A percentile compares a stretch with the other conserved stretches of the same genome.
phyloP scores from a whole-genome alignment of 2,888 invertebrate species.

The Lepidocyrtinus sp. region DNA sequence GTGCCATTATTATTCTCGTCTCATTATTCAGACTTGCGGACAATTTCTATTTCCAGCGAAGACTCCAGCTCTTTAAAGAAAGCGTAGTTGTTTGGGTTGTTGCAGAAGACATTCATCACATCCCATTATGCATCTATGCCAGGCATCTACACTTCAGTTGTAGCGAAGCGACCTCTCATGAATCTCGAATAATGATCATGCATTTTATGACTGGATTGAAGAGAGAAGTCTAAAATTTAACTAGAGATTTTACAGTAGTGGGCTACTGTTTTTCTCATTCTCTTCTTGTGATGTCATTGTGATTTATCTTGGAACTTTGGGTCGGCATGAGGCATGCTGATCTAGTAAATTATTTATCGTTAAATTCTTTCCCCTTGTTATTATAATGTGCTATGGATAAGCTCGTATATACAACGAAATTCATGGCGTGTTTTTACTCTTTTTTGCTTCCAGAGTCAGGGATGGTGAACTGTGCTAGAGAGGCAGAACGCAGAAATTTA shows the following conservation, averaged over 20 bases:
- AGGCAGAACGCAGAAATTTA: no score
- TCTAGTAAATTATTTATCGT: background rate
- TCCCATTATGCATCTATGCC: background rate
- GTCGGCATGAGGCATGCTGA: background rate
- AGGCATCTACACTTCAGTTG: background rate
- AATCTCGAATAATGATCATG: no score
- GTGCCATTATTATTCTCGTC: no score
- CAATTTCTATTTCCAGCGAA: no score
- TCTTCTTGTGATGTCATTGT: background rate
- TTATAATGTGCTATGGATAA: background rate
- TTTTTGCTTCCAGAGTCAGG: no score
- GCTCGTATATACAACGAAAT: no score
- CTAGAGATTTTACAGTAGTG: background rate
- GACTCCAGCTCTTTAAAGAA: background rate
- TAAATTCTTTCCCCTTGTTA: slow-evolving; percentile 9
- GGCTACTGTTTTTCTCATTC: background rate
- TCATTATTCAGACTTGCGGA: no score
- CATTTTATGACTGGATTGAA: no score
- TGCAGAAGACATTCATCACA: background rate
- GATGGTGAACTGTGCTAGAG: no score
- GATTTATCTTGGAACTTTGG: slow-evolving; percentile 1
- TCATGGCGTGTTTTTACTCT: no score
- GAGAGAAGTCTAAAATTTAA: no score
- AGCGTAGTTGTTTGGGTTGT: background rate
- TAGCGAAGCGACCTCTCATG: no score